Evolutionary conservation across 2,113 vertebrate genomes (phyloP), one percentile per base, ranked within the genome.

Genomic region (Anseranas semipalmata): DNA sequence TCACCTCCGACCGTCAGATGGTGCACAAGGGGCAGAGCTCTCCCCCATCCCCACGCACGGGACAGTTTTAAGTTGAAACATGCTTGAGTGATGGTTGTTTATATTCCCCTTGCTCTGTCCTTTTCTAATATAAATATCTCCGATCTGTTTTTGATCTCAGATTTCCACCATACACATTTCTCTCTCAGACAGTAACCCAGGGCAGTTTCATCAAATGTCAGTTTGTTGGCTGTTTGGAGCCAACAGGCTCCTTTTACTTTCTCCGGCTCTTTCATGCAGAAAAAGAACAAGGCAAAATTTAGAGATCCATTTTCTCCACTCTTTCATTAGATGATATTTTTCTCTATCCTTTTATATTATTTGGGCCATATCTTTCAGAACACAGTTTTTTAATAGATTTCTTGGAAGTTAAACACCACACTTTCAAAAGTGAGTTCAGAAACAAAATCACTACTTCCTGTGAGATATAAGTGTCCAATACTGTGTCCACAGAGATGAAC

Each of bases 1-100:
- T n/a, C 5, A 1, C 4, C 28, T 15, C 84, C 39, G 9, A 15
- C 22, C 4, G 1, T 2, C 5, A 1, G 22, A 5, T 0, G 6
- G 22, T 3, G 22, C 35, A 8, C 16, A 1, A 41, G 68, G 48
- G 1, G 1, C 35, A 43, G 74, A 27, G 71, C 73, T 58, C 43
- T 11, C n/a, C 71, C 53, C 22, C 0, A 9, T 15, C 22, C 12
- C 55, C 4, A 11, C 2, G 2, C 35, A 12, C 12, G 1, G 14
- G 4, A 20, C 24, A 15, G 52, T 7, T 30, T 12, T 9, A 7
- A 32, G n/a, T 1, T 24, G 22, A 43, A 66, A 32, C 19, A n/a
- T 3, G 27, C 52, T 39, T 1, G 12, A 72, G 70, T 9, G 52
- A 24, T 5, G 16, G 39, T 12, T 66, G 50, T 65, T 76, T 55